These are phyloP conservation scores for Acanthopleura granulata DNA, from an alignment of 2,888 invertebrate genomes.

Conservation along the genomic window DNA sequence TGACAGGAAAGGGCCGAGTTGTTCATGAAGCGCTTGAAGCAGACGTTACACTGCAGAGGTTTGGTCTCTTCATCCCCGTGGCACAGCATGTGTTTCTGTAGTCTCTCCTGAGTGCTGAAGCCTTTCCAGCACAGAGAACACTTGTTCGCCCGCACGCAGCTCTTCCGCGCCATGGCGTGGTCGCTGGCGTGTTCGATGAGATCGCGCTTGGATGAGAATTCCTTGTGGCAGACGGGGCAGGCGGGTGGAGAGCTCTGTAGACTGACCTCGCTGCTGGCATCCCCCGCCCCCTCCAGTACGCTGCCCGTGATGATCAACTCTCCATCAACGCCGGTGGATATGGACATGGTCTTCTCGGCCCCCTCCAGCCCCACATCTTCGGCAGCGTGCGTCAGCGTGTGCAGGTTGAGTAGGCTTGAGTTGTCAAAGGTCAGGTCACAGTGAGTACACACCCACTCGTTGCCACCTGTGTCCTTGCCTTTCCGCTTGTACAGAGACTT, in stretches of 20 bases:
- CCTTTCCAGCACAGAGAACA: conserved; percentile 78
- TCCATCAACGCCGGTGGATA: conserved; percentile 1
- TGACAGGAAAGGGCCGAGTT: conserved; percentile 82
- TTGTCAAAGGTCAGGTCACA: conserved; percentile 69
- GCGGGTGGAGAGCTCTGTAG: conserved; percentile 39
- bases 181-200: conserved; percentile 72
- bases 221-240: conserved; percentile 67
- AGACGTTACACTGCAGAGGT: conserved; percentile 76
- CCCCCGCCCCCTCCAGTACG: conserved; percentile 12
- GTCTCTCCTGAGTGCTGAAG: conserved; percentile 76
- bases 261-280: conserved; percentile 21
- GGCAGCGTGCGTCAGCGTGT: conserved; percentile 72
- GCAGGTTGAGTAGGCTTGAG: conserved; percentile 72
- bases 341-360: conserved; percentile 13
- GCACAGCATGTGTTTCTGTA: conserved; percentile 77
- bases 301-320: background rate
- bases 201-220: conserved; percentile 68
- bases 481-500: conserved; percentile 62
- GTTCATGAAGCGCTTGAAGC: conserved; percentile 75
- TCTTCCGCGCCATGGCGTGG: conserved; percentile 27
- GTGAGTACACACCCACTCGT: conserved; percentile 68
- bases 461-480: conserved; percentile 54
- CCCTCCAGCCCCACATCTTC: conserved; percentile 61
- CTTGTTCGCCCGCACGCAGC: conserved; percentile 69
- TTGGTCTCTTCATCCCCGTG: conserved; percentile 77